Evolutionary conservation across 2,888 invertebrate genomes (phyloP), one percentile per base, ranked within the genome.

Genomic region (Colostygia pectinataria): DNA sequence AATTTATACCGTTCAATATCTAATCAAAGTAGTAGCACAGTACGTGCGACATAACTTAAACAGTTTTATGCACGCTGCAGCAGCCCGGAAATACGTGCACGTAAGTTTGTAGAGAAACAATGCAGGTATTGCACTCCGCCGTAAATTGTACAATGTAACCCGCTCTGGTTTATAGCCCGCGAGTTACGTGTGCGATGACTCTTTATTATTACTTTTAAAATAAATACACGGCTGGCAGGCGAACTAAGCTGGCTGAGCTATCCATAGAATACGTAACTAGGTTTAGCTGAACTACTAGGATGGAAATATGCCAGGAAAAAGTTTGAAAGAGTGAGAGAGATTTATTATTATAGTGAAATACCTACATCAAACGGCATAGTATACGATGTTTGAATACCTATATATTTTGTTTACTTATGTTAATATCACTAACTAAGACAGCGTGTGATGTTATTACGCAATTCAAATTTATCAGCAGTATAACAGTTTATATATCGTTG

Each of bases 81-180:
- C 40, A 40, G 41, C 58, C 53, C 51, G 27, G 56, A 53, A 55
- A 56, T 54, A 54, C 49, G 43, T 60, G 51, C 53, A 53, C 58
- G 55, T 61, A 58, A 60, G 55, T 60, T 66, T 62, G 65, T 68
- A 69, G 64, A 68, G 60, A 64, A 74, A 78, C 76, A 79, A 77
- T 76, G 73, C 74, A 74, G 71, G 74, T 74, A 69, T 61, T 66
- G 55, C 61, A 57, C 60, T 45, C 48, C 29, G 51, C 59, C 47
- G 57, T 64, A 57, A 55, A 57, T 56, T 53, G 45, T 54, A 57
- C 57, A 58, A 57, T 60, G 61, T 49, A 44, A 50, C 49, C n/a
- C 44, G 53, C 51, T 33, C 37, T 47, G 42, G 39, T 82, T 83
- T 82, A 83, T 80, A 68, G 73, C 58, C 20, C 76, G 75, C 80